Base-by-base conservation (phyloP, 2,888 invertebrate species). In the Epirrhoe alternata region DNA sequence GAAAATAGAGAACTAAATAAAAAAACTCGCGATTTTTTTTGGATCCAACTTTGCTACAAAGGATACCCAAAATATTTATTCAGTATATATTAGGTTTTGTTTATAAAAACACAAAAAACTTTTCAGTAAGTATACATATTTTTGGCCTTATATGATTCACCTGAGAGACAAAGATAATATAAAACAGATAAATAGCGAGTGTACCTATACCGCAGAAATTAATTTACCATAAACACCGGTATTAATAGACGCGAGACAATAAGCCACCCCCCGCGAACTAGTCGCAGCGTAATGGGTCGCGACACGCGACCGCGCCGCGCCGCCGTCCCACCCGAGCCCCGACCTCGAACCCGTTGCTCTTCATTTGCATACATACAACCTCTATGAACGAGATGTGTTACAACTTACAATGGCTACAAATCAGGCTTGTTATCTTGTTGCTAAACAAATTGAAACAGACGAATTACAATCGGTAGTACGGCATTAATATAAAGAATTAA, bases 221-320 rank as follows among this genome's bases (percentile, higher is more conserved):
- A 89, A 89, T 89, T 89, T 83, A 77, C 83, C 80, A 87, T 87
- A 90, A 86, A 87, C 86, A 86, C 83, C 78, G 84, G 82, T 86
- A 88, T 88, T 88, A 91, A 90, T 90, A 90, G 90, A 88, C 83
- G 84, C 87, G 86, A 91, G 91, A 92, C 90, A 92, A 90, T 89
- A 90, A 87, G 88, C 86, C 85, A 88, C 86, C 90, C 87, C 86
- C 82, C 81, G 82, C 82, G 83, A 85, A 83, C 85, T 81, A 85
- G 87, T 83, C 84, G 83, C 83, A 80, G 81, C 80, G 85, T 90
- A 92, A 91, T 91, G 89, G 86, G 79, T 77, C 79, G 71, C 78
- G 80, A 84, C 92, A 92, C 92, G 92, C 92, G 84, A 92, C 52
- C 69, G 54, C 61, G 71, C 82, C 77, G 75, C 80, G 77, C 78